phyloP scores from a whole-genome alignment of 2,797 vertebrate species.

The Buceros bicornis region DNA sequence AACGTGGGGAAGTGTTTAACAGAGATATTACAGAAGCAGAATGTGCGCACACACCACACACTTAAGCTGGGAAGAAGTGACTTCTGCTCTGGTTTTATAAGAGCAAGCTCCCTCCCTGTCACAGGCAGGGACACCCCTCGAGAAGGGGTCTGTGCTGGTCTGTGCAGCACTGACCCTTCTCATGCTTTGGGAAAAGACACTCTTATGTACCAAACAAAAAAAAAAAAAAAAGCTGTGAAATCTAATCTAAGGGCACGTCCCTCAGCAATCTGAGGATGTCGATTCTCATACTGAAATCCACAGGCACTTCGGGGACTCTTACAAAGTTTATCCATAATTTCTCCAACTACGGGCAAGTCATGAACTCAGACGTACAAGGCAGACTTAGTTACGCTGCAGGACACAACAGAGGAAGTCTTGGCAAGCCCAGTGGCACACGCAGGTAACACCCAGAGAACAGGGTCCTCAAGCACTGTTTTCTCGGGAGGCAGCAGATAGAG shows the following conservation, averaged over 20 bases:
- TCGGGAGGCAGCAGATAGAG: not conserved
- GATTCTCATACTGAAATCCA: not conserved
- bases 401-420: accelerated
- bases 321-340: accelerated
- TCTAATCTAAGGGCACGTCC: not conserved
- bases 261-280: not conserved
- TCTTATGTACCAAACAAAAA: not conserved
- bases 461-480: not conserved
- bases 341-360: accelerated
- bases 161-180: not conserved
- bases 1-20: not conserved
- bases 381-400: not conserved
- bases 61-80: not conserved
- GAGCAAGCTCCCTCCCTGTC: not conserved
- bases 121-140: accelerated
- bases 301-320: accelerated
- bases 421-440: accelerated
- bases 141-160: not conserved
- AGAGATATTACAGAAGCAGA: not conserved
- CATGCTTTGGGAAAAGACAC: not conserved
- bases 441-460: not conserved
- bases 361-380: accelerated
- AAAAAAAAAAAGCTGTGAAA: not conserved
- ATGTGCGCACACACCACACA: accelerated
- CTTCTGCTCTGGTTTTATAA: not conserved